These are phyloP conservation scores for Festucalex cinctus DNA, from an alignment of 2,113 vertebrate genomes.

Conservation along the genomic window DNA sequence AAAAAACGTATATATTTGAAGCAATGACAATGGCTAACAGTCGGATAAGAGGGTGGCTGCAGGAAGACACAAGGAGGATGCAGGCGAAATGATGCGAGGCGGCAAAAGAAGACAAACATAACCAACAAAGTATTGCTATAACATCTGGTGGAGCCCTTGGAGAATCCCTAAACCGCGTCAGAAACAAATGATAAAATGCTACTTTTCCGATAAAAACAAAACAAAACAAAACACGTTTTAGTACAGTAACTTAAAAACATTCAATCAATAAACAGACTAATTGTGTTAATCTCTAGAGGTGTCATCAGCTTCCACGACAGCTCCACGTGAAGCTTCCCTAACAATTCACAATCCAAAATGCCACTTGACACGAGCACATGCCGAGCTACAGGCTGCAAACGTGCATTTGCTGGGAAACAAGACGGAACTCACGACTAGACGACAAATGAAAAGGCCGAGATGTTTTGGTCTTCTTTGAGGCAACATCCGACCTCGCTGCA, in stretches of 20 bases:
- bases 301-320: background rate
- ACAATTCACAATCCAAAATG: conserved; percentile 10
- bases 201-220: conserved; percentile 50
- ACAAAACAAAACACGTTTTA: too few relatives aligned
- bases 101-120: conserved; percentile 19
- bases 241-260: conserved; percentile 54
- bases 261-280: conserved; percentile 23
- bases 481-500: conserved; percentile 26
- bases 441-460: conserved; percentile 28
- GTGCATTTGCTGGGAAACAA: conserved; percentile 4
- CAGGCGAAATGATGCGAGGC: background rate
- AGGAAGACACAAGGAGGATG: background rate
- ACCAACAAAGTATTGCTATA: conserved; percentile 48
- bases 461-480: conserved; percentile 51
- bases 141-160: conserved; percentile 63
- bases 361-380: conserved; percentile 10
- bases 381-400: conserved; percentile 4
- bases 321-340: conserved; percentile 8
- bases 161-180: conserved; percentile 7
- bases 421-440: conserved; percentile 1
- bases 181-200: conserved; percentile 31
- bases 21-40: conserved; percentile 4
- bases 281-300: background rate
- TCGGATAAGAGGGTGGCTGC: background rate
- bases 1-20: background rate